Conservation (phyloP, 2,888 invertebrate species). For the Theretra japonica region DNA sequence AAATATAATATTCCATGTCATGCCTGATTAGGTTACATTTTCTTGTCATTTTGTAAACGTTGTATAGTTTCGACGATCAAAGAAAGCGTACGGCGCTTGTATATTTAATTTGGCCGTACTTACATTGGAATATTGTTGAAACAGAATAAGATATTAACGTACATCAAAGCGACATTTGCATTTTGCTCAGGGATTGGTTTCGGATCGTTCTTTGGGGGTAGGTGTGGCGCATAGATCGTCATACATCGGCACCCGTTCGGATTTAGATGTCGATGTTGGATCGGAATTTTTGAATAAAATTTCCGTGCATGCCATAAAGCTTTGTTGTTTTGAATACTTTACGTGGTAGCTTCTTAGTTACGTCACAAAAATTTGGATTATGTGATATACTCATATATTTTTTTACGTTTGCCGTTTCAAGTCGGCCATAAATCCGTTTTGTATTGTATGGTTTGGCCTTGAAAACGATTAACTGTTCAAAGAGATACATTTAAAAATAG, state of each 20-base stretch:
- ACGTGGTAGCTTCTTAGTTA: background rate
- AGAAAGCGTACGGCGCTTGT: background rate
- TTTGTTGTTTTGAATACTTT: background rate
- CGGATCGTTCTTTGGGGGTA: conserved; percentile 43
- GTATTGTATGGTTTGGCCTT: no score
- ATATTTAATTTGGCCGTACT: conserved; percentile 12
- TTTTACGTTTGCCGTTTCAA: no score
- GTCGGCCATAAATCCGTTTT: no score
- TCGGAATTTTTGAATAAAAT: conserved; percentile 17
- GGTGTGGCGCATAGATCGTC: conserved; percentile 43
- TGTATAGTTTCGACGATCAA: background rate
- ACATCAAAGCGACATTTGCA: conserved; percentile 51
- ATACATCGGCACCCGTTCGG: conserved; percentile 14
- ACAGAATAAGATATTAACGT: conserved; percentile 53
- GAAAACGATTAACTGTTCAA: no score
- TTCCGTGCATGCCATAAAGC: background rate
- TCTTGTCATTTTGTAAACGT: background rate
- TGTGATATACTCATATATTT: no score
- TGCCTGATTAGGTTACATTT: background rate
- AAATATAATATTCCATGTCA: conserved; percentile 14
- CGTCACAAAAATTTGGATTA: no score
- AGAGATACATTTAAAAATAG: no score
- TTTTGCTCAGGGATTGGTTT: conserved; percentile 42
- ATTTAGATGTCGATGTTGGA: background rate
- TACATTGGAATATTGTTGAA: conserved; percentile 40